phyloP scores from a whole-genome alignment of 2,888 invertebrate genomes.

The Pterostichus madidus region DNA sequence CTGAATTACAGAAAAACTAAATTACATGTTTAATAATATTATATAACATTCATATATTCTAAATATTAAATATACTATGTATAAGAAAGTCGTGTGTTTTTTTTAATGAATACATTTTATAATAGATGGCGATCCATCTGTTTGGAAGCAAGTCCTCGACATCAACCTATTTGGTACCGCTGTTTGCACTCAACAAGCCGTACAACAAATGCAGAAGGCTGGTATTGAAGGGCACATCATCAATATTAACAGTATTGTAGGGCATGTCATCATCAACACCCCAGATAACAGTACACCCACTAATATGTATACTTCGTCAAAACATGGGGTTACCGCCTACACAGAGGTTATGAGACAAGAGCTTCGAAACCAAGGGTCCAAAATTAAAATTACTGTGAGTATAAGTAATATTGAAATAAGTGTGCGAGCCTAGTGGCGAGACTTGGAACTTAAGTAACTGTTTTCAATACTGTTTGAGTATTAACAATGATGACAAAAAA shows the following conservation, averaged over 20 bases:
- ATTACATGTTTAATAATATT: too few species aligned
- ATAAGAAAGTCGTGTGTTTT: too few species aligned
- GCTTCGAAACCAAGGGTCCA: slow-evolving; percentile 63
- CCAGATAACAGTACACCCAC: slow-evolving; percentile 40
- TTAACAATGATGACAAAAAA: too few species aligned
- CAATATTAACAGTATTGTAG: slow-evolving; percentile 69
- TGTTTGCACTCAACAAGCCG: slow-evolving; percentile 68
- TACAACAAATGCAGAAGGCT: slow-evolving; percentile 68
- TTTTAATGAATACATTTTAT: too few species aligned
- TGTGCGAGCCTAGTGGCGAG: too few species aligned
- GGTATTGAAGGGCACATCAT: slow-evolving; percentile 69
- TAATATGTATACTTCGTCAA: slow-evolving; percentile 67
- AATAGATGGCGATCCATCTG: slow-evolving; percentile 51
- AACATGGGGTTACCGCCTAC: slow-evolving; percentile 69
- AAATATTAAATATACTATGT: too few species aligned
- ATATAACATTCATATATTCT: too few species aligned
- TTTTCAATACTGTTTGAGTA: too few species aligned
- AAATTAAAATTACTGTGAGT: slow-evolving; percentile 71
- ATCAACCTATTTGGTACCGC: slow-evolving; percentile 67
- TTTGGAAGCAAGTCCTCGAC: slow-evolving; percentile 59
- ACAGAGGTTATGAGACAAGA: slow-evolving; percentile 70
- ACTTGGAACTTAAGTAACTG: too few species aligned
- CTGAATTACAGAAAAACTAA: too few species aligned
- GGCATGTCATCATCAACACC: slow-evolving; percentile 65
- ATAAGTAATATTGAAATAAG: too few species aligned